These are phyloP conservation scores for Cryptotermes secundus DNA, from an alignment of 1,140 invertebrate genomes.

Conservation along the genomic window DNA sequence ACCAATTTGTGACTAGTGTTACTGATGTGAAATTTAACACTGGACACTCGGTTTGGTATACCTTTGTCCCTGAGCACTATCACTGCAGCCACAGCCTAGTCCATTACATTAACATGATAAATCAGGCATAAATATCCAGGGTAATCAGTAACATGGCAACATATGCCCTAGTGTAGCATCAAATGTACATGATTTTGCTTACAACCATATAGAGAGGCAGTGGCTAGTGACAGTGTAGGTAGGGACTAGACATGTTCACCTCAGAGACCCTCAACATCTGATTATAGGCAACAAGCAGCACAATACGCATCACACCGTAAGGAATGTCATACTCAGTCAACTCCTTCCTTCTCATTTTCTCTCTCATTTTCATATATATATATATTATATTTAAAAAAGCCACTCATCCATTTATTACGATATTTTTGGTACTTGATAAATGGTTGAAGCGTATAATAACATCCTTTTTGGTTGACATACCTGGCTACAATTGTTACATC, in stretches of 20 bases:
- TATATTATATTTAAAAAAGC: conserved; percentile 5
- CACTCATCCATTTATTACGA: conserved; percentile 10
- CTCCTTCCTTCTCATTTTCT: not conserved
- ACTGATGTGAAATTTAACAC: too few relatives aligned
- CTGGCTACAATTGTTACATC: conserved; percentile 1
- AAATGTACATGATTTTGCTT: not conserved
- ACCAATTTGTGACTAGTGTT: too few relatives aligned
- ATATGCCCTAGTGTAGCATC: not conserved
- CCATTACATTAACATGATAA: not conserved
- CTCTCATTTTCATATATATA: not conserved
- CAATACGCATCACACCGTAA: not conserved
- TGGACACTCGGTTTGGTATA: not conserved
- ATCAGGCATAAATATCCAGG: not conserved
- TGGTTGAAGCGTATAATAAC: conserved; percentile 16
- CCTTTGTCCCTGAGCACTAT: not conserved
- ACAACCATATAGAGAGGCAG: too few relatives aligned
- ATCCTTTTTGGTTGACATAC: conserved; percentile 15
- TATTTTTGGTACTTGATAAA: conserved; percentile 10
- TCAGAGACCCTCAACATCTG: not conserved
- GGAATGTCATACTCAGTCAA: not conserved
- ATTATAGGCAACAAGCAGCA: not conserved
- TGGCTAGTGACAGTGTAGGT: not conserved
- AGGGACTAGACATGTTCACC: not conserved
- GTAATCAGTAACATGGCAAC: not conserved
- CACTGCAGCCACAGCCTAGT: not conserved